Conservation (phyloP, 2,797 vertebrate species). For the Prunella strophiata region DNA sequence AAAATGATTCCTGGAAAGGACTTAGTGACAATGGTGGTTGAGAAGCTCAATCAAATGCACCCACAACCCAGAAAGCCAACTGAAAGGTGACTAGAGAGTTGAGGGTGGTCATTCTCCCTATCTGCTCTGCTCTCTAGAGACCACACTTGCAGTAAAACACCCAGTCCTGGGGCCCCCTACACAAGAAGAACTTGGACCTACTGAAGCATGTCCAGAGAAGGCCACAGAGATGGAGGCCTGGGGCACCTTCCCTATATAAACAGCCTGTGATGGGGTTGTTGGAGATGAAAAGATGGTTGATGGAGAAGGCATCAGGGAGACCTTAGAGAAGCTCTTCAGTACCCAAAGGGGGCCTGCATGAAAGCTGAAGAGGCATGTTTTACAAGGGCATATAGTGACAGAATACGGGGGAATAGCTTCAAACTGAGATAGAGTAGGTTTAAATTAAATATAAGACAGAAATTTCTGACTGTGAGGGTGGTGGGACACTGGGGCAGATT, state of each 20-base stretch:
- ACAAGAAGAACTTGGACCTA: neutral
- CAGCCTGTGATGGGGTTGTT: neutral
- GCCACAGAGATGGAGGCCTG: neutral
- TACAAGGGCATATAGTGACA: neutral
- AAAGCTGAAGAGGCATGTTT: neutral
- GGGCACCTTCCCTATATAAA: neutral
- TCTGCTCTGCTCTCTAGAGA: neutral
- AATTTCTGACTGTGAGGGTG: neutral
- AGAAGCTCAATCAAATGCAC: neutral
- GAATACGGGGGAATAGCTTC: neutral
- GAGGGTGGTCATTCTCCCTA: no score
- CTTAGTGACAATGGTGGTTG: fast-evolving
- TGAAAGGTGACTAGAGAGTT: neutral
- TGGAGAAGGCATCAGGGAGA: neutral
- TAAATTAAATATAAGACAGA: neutral
- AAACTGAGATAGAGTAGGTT: neutral
- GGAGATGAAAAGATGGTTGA: neutral
- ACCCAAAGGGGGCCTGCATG: neutral
- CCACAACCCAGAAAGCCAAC: neutral
- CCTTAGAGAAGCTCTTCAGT: neutral
- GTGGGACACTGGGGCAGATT: neutral
- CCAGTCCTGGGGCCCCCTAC: neutral
- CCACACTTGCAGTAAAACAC: neutral
- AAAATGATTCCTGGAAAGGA: neutral
- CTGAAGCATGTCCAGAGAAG: neutral